Conservation (phyloP, 1,140 invertebrate genomes). For the Riptortus pedestris region DNA sequence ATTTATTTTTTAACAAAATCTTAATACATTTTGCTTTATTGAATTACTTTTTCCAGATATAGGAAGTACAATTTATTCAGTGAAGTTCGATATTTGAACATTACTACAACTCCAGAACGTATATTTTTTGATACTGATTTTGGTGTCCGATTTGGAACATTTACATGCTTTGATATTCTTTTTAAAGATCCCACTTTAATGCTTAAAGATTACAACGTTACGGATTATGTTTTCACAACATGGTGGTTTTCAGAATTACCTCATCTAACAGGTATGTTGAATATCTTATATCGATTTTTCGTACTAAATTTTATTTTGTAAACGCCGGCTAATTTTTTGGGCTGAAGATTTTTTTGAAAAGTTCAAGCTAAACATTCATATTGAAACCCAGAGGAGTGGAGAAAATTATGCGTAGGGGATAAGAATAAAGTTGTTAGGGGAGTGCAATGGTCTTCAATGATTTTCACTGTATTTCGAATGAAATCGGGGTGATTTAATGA, state of each 20-base stretch:
- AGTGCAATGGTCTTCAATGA: not conserved
- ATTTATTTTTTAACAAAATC: not conserved
- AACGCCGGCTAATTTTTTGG: too few relatives aligned
- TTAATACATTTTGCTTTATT: not conserved
- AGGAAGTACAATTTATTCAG: slow-evolving; percentile 62
- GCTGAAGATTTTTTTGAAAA: not conserved
- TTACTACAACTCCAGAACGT: slow-evolving; percentile 35
- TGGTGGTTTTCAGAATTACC: slow-evolving; percentile 64
- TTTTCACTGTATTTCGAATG: too few relatives aligned
- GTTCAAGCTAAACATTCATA: not conserved
- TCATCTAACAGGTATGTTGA: slow-evolving; percentile 49
- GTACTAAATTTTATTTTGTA: not conserved
- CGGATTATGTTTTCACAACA: slow-evolving; percentile 58
- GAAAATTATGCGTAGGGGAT: not conserved
- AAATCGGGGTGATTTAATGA: too few relatives aligned
- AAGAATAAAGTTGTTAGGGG: not conserved
- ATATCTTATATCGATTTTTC: slow-evolving; percentile 28
- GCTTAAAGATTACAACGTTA: slow-evolving; percentile 43
- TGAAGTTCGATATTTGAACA: slow-evolving; percentile 37
- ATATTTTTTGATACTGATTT: slow-evolving; percentile 66
- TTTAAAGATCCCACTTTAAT: slow-evolving; percentile 48
- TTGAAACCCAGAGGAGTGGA: not conserved
- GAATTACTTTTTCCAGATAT: slow-evolving; percentile 44
- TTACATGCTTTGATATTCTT: slow-evolving; percentile 67
- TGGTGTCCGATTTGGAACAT: slow-evolving; percentile 63